Percentiles rank a stretch among this genome's conserved stretches.
Conservation (phyloP, 1,140 invertebrate species). For the Aphis craccivora region DNA sequence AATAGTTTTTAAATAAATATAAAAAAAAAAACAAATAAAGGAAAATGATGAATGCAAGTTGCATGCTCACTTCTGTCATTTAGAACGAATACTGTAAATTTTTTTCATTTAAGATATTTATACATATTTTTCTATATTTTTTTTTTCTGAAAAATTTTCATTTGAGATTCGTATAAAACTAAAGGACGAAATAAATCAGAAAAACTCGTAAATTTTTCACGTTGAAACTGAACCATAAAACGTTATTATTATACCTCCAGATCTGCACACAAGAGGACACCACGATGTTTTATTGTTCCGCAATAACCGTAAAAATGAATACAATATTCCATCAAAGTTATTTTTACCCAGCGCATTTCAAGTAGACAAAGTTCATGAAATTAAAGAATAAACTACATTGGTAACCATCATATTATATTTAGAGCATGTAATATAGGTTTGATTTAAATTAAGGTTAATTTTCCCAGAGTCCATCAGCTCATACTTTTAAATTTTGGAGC, state of each 20-base stretch:
- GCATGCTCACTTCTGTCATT: neutral
- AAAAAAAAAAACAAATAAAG: neutral
- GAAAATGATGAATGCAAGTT: neutral
- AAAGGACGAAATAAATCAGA: neutral
- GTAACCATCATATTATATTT: neutral
- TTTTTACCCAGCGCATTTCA: neutral
- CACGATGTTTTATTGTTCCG: neutral
- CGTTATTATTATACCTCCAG: neutral
- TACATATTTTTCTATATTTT: neutral
- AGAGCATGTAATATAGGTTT: neutral
- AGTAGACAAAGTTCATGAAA: neutral
- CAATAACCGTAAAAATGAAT: neutral
- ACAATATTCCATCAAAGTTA: neutral
- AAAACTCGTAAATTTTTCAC: neutral
- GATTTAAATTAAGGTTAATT: neutral
- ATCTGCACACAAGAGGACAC: neutral
- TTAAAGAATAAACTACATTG: neutral
- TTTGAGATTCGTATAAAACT: neutral
- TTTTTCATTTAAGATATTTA: neutral
- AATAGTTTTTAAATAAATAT: neutral
- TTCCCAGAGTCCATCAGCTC: neutral
- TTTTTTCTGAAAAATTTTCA: neutral
- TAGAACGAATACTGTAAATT: neutral
- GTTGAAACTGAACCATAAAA: conserved; percentile 12
- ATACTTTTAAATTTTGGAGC: neutral